A percentile compares a stretch with the other conserved stretches of the same genome.
These are phyloP conservation scores for Pseudanteris insignis DNA, from an alignment of 2,888 invertebrate species.

Conservation along the genomic window DNA sequence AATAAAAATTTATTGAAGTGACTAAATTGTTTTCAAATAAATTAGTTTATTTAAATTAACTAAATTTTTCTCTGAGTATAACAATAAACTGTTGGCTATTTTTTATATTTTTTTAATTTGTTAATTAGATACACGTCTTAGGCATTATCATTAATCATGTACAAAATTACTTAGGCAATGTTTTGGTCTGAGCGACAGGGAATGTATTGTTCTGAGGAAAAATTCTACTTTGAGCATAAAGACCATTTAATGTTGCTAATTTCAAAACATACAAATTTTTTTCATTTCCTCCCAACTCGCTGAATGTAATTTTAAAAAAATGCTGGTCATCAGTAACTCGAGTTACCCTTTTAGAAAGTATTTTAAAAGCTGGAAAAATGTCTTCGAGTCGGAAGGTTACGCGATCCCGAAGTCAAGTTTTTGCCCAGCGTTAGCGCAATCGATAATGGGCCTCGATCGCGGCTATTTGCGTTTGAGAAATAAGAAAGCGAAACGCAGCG, in stretches of 20 bases:
- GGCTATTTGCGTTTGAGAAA: slow-evolving; percentile 32
- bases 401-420: slow-evolving; percentile 23
- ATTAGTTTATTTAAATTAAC: no score
- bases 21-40: no score
- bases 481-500: slow-evolving; percentile 29
- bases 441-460: slow-evolving; percentile 35
- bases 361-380: slow-evolving; percentile 39
- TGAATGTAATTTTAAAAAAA: slow-evolving; percentile 24
- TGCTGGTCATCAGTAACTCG: slow-evolving; percentile 18
- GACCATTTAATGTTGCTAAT: slow-evolving; percentile 2
- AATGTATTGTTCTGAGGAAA: no score
- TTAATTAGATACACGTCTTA: no score
- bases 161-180: neutral
- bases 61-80: no score
- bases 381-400: slow-evolving; percentile 21
- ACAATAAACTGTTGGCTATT: no score
- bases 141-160: no score
- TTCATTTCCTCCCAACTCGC: no score
- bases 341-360: slow-evolving; percentile 14
- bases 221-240: neutral
- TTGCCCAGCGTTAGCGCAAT: slow-evolving; percentile 27
- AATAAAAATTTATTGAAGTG: no score
- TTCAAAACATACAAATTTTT: neutral
- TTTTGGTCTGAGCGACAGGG: no score
- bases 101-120: no score